Base-by-base conservation (phyloP, 2,113 vertebrate species). In the Tenrec ecaudatus region DNA sequence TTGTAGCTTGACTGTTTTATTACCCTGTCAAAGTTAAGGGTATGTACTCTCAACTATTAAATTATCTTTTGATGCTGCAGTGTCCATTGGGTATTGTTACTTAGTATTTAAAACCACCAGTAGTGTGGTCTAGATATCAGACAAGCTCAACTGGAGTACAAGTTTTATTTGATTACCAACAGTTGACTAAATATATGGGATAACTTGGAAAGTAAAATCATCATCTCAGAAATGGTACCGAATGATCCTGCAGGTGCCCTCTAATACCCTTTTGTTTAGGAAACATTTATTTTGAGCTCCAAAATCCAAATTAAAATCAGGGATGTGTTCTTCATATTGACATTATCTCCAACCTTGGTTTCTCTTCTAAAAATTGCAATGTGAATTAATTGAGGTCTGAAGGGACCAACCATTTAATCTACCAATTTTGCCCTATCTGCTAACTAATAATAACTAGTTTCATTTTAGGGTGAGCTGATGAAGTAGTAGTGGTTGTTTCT, bases 371-470 rank as follows among this genome's bases (percentile, higher is more conserved):
- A 94, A 96, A 80, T 80, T 95, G 69, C 53, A 95, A 89, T 96
- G 96, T 90, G 90, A 96, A 79, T 69, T 90, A 3, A 8, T 92
- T 75, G 91, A 92, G 86, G 75, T 86, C 89, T 92, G 71, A 95
- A 96, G 90, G 92, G 95, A 85, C 66, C 94, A 95, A 82, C 90
- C 47, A 82, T 94, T 89, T 85, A 78, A 66, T 90, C 97, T 68
- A 96, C 78, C 81, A 95, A 89, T 88, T 96, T 90, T 96, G 95
- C 96, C 87, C 93, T 95, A 82, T 88, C 73, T 87, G 58, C 60
- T 95, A 89, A 27, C 75, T 86, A 60, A 82, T 86, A 97, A 69
- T 38, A 96, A 76, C 94, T 92, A 38, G 38, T 94, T 97, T 96
- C 93, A 92, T 96, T 96, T 90, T 87, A 95, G 89, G 76, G 25